These are phyloP conservation scores for Sebastes jordani DNA, from an alignment of 2,797 vertebrate species.

Conservation along the genomic window DNA sequence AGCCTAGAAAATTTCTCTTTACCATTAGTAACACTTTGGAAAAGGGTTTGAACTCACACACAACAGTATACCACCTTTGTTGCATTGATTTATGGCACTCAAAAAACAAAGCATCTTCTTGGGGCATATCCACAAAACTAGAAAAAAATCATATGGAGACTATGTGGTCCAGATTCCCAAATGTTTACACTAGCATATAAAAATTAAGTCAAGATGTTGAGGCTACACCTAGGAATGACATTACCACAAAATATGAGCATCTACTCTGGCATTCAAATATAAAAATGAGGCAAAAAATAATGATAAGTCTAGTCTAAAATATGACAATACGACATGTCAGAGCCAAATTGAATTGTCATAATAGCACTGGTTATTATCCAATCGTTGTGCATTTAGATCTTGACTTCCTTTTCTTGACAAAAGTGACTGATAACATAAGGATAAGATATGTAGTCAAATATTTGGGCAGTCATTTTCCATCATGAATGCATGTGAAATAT, in stretches of 20 bases:
- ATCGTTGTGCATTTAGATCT: constrained; percentile 26
- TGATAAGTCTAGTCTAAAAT: not conserved
- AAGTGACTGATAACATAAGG: constrained; percentile 11
- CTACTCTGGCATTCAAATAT: constrained; percentile 17
- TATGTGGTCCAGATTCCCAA: constrained; percentile 44
- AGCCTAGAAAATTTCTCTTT: constrained; percentile 99
- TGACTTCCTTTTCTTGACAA: constrained; percentile 40
- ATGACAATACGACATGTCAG: not conserved
- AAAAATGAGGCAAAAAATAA: not conserved
- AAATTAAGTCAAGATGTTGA: constrained; percentile 42
- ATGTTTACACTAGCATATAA: constrained; percentile 24
- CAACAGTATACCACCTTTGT: constrained; percentile 97
- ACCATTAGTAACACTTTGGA: constrained; percentile 99
- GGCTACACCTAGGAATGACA: constrained; percentile 21
- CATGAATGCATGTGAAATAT: not conserved
- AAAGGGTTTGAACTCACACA: constrained; percentile 99
- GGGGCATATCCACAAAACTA: constrained; percentile 65
- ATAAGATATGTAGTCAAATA: constrained; percentile 9
- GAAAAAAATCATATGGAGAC: constrained; percentile 27
- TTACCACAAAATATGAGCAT: constrained; percentile 12
- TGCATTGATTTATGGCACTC: constrained; percentile 81
- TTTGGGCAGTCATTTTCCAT: constrained; percentile 5
- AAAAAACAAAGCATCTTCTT: constrained; percentile 65
- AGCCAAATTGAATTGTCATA: not conserved
- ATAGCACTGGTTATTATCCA: not conserved